Conservation (phyloP, 2,113 vertebrate species). For the Vombatus ursinus region DNA sequence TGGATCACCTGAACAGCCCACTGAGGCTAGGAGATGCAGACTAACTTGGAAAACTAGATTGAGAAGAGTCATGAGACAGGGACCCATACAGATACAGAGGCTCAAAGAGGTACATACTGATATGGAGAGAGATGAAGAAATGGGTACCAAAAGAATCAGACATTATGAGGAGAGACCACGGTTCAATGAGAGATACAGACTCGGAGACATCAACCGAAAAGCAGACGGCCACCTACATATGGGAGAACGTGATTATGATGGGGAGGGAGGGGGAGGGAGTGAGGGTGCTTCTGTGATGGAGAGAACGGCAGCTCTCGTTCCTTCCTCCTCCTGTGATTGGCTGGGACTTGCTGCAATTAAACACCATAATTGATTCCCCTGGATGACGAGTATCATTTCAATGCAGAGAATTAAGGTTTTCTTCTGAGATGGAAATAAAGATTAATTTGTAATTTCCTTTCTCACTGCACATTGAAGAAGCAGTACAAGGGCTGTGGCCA, state of each 20-base stretch:
- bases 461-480: slow-evolving; percentile 86
- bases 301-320: not conserved
- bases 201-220: not conserved
- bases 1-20: not conserved
- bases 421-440: slow-evolving; percentile 90
- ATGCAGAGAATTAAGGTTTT: slow-evolving; percentile 88
- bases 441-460: slow-evolving; percentile 92
- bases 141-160: not conserved
- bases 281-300: not conserved
- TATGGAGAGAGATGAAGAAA: not conserved
- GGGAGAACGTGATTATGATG: not conserved
- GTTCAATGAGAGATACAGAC: not conserved
- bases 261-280: not conserved
- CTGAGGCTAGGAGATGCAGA: not conserved
- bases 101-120: not conserved
- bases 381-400: slow-evolving; percentile 86
- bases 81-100: not conserved
- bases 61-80: not conserved
- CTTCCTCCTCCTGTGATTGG: slow-evolving; percentile 71
- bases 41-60: not conserved
- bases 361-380: slow-evolving; percentile 86
- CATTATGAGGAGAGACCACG: not conserved
- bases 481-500: slow-evolving; percentile 75
- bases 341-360: slow-evolving; percentile 83
- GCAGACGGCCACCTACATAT: not conserved